Percentiles rank a stretch among this genome's conserved stretches.
These are phyloP conservation scores for Schizaphis graminum DNA, from an alignment of 2,888 invertebrate genomes.

Conservation along the genomic window DNA sequence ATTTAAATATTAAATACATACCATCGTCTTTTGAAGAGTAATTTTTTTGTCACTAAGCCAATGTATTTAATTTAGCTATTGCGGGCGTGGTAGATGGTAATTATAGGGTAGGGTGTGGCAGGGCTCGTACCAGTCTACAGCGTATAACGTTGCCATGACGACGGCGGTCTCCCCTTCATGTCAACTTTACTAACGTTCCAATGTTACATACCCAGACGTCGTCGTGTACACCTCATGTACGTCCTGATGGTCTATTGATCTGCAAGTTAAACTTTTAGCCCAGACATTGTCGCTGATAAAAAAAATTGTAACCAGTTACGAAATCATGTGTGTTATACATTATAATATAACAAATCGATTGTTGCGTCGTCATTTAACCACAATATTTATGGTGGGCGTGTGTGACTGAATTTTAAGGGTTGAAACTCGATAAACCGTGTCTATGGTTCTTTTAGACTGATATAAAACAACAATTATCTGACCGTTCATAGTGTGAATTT, in stretches of 20 bases:
- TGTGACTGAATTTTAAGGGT: not conserved
- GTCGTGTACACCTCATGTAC: conserved; percentile 50
- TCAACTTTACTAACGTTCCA: conserved; percentile 43
- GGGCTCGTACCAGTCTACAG: not conserved
- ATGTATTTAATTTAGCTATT: conserved; percentile 51
- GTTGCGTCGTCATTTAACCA: not conserved
- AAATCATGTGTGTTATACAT: not conserved
- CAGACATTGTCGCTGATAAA: conserved; percentile 29
- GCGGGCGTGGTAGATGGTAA: not conserved
- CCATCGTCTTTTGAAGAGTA: conserved; percentile 28
- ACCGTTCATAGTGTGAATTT: not conserved
- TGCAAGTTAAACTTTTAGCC: conserved; percentile 48
- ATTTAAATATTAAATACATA: not conserved
- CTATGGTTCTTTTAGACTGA: not conserved
- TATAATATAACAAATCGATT: not conserved
- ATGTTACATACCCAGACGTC: not conserved
- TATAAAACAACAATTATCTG: not conserved
- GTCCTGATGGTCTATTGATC: conserved; percentile 62
- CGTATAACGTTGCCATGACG: conserved; percentile 44
- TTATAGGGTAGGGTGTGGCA: not conserved
- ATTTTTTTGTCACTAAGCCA: conserved; percentile 45
- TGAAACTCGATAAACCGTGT: not conserved
- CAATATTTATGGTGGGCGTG: not conserved
- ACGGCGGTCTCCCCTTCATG: conserved; percentile 47
- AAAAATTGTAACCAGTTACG: not conserved